These are phyloP conservation scores for Thalpophila matura DNA, from an alignment of 2,888 invertebrate species.

Conservation along the genomic window DNA sequence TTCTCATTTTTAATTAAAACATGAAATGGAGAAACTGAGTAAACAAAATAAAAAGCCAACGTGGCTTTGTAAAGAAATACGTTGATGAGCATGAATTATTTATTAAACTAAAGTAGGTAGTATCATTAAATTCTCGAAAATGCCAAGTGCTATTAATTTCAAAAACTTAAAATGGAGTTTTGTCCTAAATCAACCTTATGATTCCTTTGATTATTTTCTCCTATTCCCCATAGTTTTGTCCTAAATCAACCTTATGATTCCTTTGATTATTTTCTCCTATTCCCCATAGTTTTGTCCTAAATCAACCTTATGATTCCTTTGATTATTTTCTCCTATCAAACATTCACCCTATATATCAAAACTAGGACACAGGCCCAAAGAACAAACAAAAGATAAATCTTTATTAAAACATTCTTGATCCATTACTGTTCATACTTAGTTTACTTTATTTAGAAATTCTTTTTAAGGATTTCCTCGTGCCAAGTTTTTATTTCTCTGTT, in stretches of 20 bases:
- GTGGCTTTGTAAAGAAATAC: not conserved
- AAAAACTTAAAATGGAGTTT: too few species aligned
- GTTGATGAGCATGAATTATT: not conserved
- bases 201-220: too few species aligned
- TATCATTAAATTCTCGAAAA: too few species aligned
- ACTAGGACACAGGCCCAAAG: conserved; percentile 17
- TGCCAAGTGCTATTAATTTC: too few species aligned
- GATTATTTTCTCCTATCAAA: too few species aligned
- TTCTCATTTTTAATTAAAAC: not conserved
- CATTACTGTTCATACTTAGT: conserved; percentile 20
- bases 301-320: too few species aligned
- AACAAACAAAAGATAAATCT: conserved; percentile 41
- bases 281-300: too few species aligned
- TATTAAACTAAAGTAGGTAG: too few species aligned
- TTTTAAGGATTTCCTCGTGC: not conserved
- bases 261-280: too few species aligned
- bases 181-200: too few species aligned
- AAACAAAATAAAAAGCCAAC: not conserved
- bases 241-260: too few species aligned
- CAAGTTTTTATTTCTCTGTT: not conserved
- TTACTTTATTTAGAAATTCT: conserved; percentile 9
- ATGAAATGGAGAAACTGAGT: not conserved
- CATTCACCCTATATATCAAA: not conserved
- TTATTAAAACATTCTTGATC: conserved; percentile 41
- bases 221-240: too few species aligned